phyloP scores from a whole-genome alignment of 2,113 vertebrate genomes.

The Phalacrocorax carbo region DNA sequence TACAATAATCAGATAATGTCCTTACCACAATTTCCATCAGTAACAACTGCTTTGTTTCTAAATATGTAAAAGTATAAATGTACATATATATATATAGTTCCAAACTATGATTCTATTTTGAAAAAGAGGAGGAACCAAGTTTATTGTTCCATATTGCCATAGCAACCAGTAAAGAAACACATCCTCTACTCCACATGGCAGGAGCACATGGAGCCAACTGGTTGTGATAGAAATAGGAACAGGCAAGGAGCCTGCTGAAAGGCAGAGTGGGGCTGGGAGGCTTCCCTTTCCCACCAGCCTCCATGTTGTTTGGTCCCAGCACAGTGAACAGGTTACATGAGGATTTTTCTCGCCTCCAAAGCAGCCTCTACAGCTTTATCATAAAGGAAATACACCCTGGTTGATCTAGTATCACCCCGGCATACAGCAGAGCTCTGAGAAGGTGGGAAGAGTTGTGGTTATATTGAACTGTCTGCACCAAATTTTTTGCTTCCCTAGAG shows the following conservation, averaged over 20 bases:
- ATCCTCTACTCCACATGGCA: neutral
- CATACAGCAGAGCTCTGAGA: neutral
- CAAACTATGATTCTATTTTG: neutral
- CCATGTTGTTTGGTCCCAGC: neutral
- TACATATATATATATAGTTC: neutral
- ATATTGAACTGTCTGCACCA: neutral
- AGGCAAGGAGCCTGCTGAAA: neutral
- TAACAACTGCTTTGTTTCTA: neutral
- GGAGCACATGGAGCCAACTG: neutral
- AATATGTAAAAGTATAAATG: neutral
- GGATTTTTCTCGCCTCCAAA: neutral
- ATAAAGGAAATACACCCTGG: neutral
- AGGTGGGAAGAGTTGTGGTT: neutral
- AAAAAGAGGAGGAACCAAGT: neutral
- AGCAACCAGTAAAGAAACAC: neutral
- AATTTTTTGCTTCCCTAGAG: neutral
- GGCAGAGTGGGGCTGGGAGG: rapidly evolving
- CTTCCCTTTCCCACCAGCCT: neutral
- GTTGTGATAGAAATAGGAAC: neutral
- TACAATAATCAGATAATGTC: neutral
- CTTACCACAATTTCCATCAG: neutral
- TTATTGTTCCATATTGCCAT: neutral
- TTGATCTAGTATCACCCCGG: neutral
- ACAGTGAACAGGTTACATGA: neutral
- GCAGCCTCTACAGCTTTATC: neutral